Percentiles rank a stretch among this genome's conserved stretches.
Conservation (phyloP, 2,797 vertebrate species). For the Enoplosus armatus region DNA sequence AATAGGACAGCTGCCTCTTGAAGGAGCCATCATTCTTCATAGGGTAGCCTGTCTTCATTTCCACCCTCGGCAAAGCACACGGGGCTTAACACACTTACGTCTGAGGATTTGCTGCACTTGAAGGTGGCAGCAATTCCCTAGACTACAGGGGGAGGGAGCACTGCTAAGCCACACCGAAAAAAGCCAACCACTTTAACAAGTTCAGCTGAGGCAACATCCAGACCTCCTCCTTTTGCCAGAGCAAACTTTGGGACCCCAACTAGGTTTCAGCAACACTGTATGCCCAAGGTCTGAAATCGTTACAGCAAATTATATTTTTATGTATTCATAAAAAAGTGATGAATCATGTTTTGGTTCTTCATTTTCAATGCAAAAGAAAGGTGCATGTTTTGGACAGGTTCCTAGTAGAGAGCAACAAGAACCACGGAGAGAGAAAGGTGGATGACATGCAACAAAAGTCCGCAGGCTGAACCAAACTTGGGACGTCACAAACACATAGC, state of each 20-base stretch:
- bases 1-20: conserved; percentile 81
- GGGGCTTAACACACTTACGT: conserved; percentile 80
- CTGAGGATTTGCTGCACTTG: conserved; percentile 75
- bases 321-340: conserved; percentile 7
- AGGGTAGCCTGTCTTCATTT: conserved; percentile 76
- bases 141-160: conserved; percentile 47
- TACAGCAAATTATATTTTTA: neutral
- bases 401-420: neutral
- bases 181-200: conserved; percentile 17
- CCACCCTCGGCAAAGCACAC: conserved; percentile 70
- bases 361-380: neutral
- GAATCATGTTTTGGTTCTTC: too few relatives aligned
- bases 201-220: conserved; percentile 39
- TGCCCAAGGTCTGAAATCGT: neutral
- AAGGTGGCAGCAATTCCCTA: conserved; percentile 68
- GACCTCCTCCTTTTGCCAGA: conserved; percentile 23
- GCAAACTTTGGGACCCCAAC: neutral
- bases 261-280: neutral
- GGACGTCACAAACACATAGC: neutral
- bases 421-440: neutral
- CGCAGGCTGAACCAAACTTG: neutral
- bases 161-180: conserved; percentile 32
- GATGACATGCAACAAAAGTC: neutral
- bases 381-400: conserved; percentile 4
- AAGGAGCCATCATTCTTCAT: conserved; percentile 80